phyloP scores from a whole-genome alignment of 2,797 vertebrate species.

The Pseudomugil gertrudae region DNA sequence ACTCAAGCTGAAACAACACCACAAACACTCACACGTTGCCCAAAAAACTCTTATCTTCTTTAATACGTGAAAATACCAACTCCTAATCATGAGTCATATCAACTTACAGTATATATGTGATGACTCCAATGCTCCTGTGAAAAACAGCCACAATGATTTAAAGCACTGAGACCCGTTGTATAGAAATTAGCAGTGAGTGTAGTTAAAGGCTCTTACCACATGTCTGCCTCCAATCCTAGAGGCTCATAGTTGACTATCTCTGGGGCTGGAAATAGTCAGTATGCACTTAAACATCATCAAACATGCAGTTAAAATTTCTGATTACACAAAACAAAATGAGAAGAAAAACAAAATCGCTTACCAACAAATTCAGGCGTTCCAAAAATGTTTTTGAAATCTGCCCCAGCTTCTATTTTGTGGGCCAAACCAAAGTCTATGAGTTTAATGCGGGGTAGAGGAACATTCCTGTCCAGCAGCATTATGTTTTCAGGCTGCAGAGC shows the following conservation, averaged over 20 bases:
- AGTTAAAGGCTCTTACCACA: conserved; percentile 89
- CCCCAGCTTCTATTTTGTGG: conserved; percentile 93
- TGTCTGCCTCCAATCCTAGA: conserved; percentile 93
- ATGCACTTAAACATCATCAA: conserved; percentile 49
- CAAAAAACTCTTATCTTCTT: neutral
- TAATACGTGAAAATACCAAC: neutral
- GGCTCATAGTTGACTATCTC: conserved; percentile 98
- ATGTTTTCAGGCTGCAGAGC: conserved; percentile 93
- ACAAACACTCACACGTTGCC: conserved; percentile 11
- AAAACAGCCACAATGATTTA: conserved; percentile 54
- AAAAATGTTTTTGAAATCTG: conserved; percentile 98
- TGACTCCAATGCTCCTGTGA: conserved; percentile 95
- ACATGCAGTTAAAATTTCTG: conserved; percentile 16
- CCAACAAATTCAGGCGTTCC: conserved; percentile 98
- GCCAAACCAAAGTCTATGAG: conserved; percentile 97
- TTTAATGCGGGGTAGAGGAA: conserved; percentile 90
- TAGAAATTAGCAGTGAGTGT: conserved; percentile 35
- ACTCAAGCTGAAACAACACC: conserved; percentile 85
- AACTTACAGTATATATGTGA: conserved; percentile 99
- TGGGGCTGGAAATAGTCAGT: conserved; percentile 89
- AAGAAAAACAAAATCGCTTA: conserved; percentile 73
- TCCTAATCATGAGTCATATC: conserved; percentile 3
- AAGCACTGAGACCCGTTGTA: conserved; percentile 24
- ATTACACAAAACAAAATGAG: neutral
- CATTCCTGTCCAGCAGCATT: conserved; percentile 94